phyloP scores from a whole-genome alignment of 2,888 invertebrate species.

The Halictus quadricinctus region DNA sequence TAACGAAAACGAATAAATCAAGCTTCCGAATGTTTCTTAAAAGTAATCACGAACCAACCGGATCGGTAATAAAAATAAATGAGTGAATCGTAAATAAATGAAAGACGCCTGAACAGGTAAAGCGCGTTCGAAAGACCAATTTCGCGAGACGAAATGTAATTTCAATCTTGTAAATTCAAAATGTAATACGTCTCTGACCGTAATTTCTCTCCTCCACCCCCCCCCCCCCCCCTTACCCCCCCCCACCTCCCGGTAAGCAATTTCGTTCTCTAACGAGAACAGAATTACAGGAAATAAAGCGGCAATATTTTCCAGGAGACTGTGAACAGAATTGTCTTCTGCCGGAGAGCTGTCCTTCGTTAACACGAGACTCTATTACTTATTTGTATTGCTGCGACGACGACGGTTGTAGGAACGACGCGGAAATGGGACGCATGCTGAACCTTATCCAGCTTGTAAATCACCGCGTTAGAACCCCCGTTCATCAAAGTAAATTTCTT shows the following conservation, averaged over 20 bases:
- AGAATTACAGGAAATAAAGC: conserved; percentile 4
- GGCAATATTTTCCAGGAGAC: neutral
- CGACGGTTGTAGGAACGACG: neutral
- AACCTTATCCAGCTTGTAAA: neutral
- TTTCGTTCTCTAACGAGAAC: conserved; percentile 2
- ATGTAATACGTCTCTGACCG: neutral
- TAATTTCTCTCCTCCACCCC: neutral
- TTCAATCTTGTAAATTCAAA: neutral
- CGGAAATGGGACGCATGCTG: neutral
- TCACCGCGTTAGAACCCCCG: neutral
- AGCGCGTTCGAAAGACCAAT: neutral
- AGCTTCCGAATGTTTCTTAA: neutral
- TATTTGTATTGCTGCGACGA: neutral
- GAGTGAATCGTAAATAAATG: neutral
- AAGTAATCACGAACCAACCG: neutral
- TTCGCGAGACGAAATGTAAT: neutral
- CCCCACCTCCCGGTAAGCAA: neutral
- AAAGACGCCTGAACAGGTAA: neutral
- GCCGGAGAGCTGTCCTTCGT: neutral
- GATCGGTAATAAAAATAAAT: neutral
- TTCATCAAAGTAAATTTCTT: conserved; percentile 7
- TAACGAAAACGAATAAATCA: neutral
- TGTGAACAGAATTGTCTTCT: conserved; percentile 1
- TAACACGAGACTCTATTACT: conserved; percentile 6
- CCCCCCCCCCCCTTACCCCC: neutral